Percentiles rank a stretch among this genome's conserved stretches.
Conservation (phyloP, 1,140 invertebrate genomes). For the Frieseomelitta varia region DNA sequence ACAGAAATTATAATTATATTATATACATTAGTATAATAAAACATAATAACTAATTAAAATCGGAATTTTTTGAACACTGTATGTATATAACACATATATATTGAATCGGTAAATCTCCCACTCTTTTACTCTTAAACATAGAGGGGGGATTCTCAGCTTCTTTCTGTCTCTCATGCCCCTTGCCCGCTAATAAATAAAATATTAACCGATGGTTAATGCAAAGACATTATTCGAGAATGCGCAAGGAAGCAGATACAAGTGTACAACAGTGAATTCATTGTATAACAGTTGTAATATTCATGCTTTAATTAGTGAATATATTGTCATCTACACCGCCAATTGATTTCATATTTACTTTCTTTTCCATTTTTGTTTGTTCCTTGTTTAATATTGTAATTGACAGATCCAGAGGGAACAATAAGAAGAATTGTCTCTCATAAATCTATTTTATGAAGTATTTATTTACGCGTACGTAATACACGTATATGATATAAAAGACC, state of each 20-base stretch:
- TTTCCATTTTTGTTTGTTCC: not conserved
- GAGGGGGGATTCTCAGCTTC: slow-evolving; percentile 49
- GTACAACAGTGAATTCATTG: not conserved
- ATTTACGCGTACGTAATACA: not conserved
- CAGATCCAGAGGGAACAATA: not conserved
- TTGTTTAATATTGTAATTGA: not conserved
- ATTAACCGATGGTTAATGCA: slow-evolving; percentile 74
- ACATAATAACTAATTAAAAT: not conserved
- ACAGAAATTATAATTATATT: not conserved
- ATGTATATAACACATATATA: slow-evolving; percentile 2
- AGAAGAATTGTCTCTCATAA: not conserved
- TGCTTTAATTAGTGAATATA: not conserved
- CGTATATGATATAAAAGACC: slow-evolving; percentile 52
- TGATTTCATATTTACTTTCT: not conserved
- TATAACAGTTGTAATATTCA: slow-evolving; percentile 1
- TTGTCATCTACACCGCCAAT: not conserved
- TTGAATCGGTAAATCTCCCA: slow-evolving; percentile 27
- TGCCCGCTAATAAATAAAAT: slow-evolving; percentile 77
- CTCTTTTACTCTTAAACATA: slow-evolving; percentile 12
- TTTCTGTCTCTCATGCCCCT: slow-evolving; percentile 42
- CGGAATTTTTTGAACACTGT: slow-evolving; percentile 4
- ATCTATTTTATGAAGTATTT: not conserved
- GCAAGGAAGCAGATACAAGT: slow-evolving; percentile 57
- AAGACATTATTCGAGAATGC: slow-evolving; percentile 74
- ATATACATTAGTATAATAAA: no score